Percentiles rank a stretch among this genome's conserved stretches.
phyloP scores from a whole-genome alignment of 2,797 vertebrate genomes.

The Lacerta agilis region DNA sequence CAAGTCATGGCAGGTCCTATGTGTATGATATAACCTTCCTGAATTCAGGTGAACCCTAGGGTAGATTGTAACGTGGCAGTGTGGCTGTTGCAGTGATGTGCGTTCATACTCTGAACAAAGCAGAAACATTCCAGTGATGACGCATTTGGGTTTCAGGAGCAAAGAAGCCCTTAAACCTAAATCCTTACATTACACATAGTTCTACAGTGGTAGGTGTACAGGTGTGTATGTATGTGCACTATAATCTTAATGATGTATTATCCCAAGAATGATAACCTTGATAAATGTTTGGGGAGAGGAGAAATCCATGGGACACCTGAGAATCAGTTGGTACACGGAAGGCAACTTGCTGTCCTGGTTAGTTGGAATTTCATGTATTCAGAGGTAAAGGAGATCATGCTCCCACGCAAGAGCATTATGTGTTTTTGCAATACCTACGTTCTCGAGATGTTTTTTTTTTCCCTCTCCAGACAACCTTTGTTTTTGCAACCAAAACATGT shows the following conservation, averaged over 20 bases:
- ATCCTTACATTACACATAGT: not conserved
- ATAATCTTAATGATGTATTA: not conserved
- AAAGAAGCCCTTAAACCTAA: not conserved
- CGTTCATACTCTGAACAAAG: conserved; percentile 14
- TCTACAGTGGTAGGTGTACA: not conserved
- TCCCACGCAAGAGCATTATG: not conserved
- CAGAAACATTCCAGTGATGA: conserved; percentile 19
- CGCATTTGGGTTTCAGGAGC: not conserved
- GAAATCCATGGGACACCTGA: not conserved
- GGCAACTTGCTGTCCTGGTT: not conserved
- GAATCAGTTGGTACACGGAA: not conserved
- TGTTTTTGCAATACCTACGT: not conserved
- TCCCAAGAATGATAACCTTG: not conserved
- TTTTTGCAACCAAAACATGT: not conserved
- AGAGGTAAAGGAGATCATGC: not conserved
- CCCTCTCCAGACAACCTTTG: not conserved
- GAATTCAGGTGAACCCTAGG: conserved; percentile 19
- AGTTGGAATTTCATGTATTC: not conserved
- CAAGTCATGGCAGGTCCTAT: not conserved
- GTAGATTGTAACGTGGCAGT: not conserved
- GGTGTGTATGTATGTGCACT: not conserved
- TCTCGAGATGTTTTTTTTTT: not conserved
- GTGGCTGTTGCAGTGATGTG: not conserved
- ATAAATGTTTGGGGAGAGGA: not conserved
- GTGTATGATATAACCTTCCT: conserved; percentile 17